Evolutionary conservation across 2,888 invertebrate genomes (phyloP), one percentile per base, ranked within the genome.

Genomic region (Eupithecia subfuscata): DNA sequence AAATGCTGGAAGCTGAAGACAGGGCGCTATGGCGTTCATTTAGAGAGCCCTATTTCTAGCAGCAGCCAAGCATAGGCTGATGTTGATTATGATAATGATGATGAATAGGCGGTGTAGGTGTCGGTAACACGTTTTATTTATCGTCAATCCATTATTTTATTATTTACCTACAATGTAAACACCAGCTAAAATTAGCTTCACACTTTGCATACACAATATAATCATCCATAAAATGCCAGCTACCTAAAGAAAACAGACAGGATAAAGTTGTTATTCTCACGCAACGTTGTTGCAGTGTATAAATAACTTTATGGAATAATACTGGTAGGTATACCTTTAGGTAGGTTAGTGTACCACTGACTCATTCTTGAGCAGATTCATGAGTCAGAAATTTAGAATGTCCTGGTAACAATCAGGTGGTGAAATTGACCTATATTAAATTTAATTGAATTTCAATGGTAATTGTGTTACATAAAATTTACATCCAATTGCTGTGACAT

Each of bases 351-450:
- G 22, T 56, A 56, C 11, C 22, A 16, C 56, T 81, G 81, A 81
- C 52, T 80, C 81, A 80, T 18, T 43, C 43, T n/a, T 71, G 48
- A 48, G 48, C 52, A 37, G 22, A 25, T 25, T 43, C 73, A 78
- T 80, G 76, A 79, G 69, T 77, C 74, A 74, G 69, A 64, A 45
- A 67, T 6, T 2, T 11, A 43, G 43, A 68, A 68, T 22, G 12
- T n/a, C 43, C 37, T 56, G 7, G 37, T 70, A 75, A 73, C 70
- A 73, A 64, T 70, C 75, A 34, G 74, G 76, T 76, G 64, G 45
- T 76, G 78, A 76, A 79, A 78, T 78, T 79, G 75, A 79, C 79
- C 79, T 67, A 74, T 34, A 74, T 78, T 73, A 63, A 71, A 64
- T 76, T 75, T 43, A 9, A 71, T 78, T 75, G 43, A 69, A 76